A percentile compares a stretch with the other conserved stretches of the same genome.
Evolutionary conservation across 1,140 invertebrate genomes (phyloP).

Genomic region (Pinna nobilis): DNA sequence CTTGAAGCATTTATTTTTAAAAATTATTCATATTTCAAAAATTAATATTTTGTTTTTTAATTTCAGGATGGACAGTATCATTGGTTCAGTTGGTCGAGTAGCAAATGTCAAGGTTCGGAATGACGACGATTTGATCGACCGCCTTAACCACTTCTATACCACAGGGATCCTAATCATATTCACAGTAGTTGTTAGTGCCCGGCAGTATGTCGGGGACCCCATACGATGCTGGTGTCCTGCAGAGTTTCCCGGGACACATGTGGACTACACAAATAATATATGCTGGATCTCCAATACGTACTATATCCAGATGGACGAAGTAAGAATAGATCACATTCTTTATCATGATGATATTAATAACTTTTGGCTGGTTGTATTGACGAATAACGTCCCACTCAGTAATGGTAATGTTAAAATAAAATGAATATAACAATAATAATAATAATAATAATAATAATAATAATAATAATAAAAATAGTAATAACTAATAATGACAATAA

Average conservation of each 20-base stretch:
- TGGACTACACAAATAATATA: conserved; percentile 74
- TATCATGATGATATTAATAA: no score
- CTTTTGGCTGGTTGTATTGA: no score
- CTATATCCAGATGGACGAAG: conserved; percentile 71
- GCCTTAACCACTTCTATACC: conserved; percentile 77
- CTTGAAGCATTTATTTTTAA: no score
- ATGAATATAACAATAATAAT: no score
- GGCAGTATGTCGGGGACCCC: conserved; percentile 78
- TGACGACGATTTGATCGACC: conserved; percentile 78
- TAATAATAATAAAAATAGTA: no score
- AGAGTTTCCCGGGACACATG: conserved; percentile 75
- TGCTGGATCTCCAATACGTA: conserved; percentile 76
- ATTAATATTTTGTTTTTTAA: not conserved
- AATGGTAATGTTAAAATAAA: no score
- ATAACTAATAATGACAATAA: no score
- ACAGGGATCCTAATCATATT: conserved; percentile 77
- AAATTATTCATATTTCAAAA: no score
- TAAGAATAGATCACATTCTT: no score
- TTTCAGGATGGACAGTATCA: conserved; percentile 73
- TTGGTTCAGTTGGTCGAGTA: conserved; percentile 71
- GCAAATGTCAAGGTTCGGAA: conserved; percentile 74
- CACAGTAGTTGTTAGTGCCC: conserved; percentile 76
- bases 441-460: no score
- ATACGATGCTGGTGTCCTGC: conserved; percentile 72
- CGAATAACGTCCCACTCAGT: no score